Percentiles rank a stretch among this genome's conserved stretches.
Conservation (phyloP, 2,888 invertebrate species). For the Odontothrips loti region DNA sequence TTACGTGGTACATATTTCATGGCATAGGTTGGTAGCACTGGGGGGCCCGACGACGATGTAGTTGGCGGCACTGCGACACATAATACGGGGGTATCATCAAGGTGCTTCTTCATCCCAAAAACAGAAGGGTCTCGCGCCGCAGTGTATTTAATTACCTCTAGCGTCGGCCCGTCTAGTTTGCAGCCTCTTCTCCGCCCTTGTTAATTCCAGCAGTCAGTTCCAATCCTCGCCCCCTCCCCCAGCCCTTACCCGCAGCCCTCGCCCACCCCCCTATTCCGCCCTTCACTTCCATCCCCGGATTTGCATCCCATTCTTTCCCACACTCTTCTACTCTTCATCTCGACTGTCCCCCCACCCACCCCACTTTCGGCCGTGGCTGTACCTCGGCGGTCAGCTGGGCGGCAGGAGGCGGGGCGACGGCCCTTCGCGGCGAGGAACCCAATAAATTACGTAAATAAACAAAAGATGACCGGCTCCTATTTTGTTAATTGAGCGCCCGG, state of each 20-base stretch:
- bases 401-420: background rate
- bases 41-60: background rate
- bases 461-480: background rate
- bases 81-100: slow-evolving; percentile 6
- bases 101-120: slow-evolving; percentile 16
- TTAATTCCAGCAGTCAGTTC: slow-evolving; percentile 5
- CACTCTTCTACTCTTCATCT: background rate
- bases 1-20: slow-evolving; percentile 7
- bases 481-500: background rate
- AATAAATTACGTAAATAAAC: slow-evolving; percentile 11
- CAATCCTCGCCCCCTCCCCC: background rate
- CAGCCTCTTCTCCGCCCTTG: slow-evolving; percentile 1
- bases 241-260: background rate
- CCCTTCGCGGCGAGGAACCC: background rate
- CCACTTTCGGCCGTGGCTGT: too few species aligned
- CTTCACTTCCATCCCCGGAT: background rate
- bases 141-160: background rate
- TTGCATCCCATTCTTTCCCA: background rate
- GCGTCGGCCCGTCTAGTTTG: background rate
- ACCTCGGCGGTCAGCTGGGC: background rate
- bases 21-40: slow-evolving; percentile 3
- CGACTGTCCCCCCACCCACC: background rate
- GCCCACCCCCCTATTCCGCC: background rate
- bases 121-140: background rate
- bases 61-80: slow-evolving; percentile 12